Evolutionary conservation across 92 coral and sea anemone genomes (phyloP).

Genomic region (Paragorgia papillata): DNA sequence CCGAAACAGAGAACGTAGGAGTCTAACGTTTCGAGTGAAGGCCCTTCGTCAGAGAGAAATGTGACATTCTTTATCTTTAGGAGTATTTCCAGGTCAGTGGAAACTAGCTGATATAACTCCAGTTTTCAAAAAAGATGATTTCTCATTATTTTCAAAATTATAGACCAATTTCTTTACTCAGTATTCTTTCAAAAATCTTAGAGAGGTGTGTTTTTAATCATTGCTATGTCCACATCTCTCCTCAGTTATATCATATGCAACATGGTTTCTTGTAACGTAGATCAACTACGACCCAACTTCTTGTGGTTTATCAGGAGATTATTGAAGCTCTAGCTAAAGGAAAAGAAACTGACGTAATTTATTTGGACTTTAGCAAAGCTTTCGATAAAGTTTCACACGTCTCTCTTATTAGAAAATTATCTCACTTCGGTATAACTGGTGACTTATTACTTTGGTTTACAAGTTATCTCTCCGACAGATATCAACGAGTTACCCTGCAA

Average conservation of each 20-base stretch:
- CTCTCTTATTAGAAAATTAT: slow-evolving; percentile 24
- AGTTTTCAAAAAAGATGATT: neutral
- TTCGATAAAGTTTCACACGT: slow-evolving; percentile 10
- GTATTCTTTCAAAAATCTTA: neutral
- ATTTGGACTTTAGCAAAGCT: slow-evolving; percentile 5
- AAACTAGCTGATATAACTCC: no score
- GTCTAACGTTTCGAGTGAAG: no score
- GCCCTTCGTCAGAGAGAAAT: no score
- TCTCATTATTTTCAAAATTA: neutral
- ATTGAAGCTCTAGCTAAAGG: neutral
- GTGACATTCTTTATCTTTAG: neutral
- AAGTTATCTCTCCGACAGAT: slow-evolving; percentile 29
- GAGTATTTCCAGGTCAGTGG: neutral
- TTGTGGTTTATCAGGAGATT: neutral
- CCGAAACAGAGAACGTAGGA: no score
- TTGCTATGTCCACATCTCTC: neutral
- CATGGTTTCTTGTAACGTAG: no score
- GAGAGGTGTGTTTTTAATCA: neutral
- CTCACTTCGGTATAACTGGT: slow-evolving; percentile 39
- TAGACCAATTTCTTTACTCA: neutral
- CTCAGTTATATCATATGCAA: no score
- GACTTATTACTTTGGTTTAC: slow-evolving; percentile 10
- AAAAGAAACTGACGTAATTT: slow-evolving; percentile 1
- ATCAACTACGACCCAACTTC: neutral
- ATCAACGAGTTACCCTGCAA: slow-evolving; percentile 26